These are phyloP conservation scores for Leuciscus idus DNA, from an alignment of 2,113 vertebrate genomes.

Conservation along the genomic window DNA sequence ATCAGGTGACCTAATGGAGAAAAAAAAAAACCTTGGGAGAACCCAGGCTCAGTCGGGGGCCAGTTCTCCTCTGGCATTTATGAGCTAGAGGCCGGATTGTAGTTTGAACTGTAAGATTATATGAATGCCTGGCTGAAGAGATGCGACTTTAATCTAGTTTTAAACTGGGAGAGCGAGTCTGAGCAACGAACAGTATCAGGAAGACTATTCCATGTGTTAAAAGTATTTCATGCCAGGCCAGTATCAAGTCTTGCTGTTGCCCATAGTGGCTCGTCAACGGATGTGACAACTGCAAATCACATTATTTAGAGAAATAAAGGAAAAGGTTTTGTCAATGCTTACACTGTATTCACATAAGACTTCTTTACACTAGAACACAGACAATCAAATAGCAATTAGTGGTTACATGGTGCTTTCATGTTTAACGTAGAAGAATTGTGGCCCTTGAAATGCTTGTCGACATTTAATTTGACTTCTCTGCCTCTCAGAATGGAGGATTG, in stretches of 20 bases:
- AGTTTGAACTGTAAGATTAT: too few species aligned
- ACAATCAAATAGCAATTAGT: slow-evolving; percentile 46
- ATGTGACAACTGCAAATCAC: not conserved
- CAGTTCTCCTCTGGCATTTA: too few species aligned
- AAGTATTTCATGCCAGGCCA: not conserved
- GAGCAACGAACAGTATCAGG: too few species aligned
- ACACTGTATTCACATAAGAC: not conserved
- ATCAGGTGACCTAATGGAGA: too few species aligned
- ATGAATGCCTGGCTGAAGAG: too few species aligned
- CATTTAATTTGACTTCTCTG: slow-evolving; percentile 47
- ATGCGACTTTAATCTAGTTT: too few species aligned
- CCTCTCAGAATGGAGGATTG: slow-evolving; percentile 33
- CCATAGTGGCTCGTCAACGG: not conserved
- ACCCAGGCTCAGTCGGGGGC: too few species aligned
- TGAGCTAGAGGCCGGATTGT: too few species aligned
- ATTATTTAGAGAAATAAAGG: not conserved
- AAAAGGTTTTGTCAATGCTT: not conserved
- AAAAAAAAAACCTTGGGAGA: too few species aligned
- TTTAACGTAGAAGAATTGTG: slow-evolving; percentile 39
- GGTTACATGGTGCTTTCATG: slow-evolving; percentile 45
- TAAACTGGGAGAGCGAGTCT: too few species aligned
- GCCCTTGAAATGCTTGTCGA: slow-evolving; percentile 50
- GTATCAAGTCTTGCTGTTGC: not conserved
- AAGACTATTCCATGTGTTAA: not conserved
- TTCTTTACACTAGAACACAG: slow-evolving; percentile 20